These are phyloP conservation scores for Orientallactaga bullata DNA, from an alignment of 2,113 vertebrate genomes.

Conservation along the genomic window DNA sequence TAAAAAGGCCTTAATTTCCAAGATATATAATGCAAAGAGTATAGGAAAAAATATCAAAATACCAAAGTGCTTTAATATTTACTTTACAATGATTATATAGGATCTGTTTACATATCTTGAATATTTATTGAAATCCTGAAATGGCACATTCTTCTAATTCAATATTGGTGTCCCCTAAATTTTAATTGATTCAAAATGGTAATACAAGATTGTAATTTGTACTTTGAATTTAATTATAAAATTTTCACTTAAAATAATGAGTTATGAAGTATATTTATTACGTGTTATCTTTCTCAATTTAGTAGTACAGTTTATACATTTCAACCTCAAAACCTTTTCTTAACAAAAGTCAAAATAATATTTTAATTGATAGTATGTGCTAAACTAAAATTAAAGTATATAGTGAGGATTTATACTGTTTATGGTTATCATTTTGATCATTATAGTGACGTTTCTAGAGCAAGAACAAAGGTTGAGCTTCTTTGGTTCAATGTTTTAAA, in stretches of 20 bases:
- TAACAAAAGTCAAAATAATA: conserved; percentile 19
- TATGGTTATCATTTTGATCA: neutral
- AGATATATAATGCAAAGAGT: neutral
- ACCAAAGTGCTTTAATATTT: neutral
- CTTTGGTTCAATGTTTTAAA: neutral
- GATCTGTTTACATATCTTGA: neutral
- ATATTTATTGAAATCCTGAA: conserved; percentile 31
- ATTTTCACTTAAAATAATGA: neutral
- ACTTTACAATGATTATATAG: neutral
- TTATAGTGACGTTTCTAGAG: neutral
- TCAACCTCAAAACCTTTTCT: conserved; percentile 12
- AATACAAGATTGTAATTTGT: conserved; percentile 18
- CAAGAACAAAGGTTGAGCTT: neutral
- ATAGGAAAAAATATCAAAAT: neutral
- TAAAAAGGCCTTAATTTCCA: neutral
- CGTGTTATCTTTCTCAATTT: conserved; percentile 18
- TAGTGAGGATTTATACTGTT: neutral
- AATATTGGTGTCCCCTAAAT: neutral
- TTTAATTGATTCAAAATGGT: neutral
- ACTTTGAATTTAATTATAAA: neutral
- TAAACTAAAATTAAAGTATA: neutral
- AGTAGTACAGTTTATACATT: neutral
- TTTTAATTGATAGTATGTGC: neutral
- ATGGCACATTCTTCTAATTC: neutral
- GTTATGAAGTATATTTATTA: neutral